Conservation (phyloP, 2,113 vertebrate genomes). For the Ophthalmolycus amberensis region DNA sequence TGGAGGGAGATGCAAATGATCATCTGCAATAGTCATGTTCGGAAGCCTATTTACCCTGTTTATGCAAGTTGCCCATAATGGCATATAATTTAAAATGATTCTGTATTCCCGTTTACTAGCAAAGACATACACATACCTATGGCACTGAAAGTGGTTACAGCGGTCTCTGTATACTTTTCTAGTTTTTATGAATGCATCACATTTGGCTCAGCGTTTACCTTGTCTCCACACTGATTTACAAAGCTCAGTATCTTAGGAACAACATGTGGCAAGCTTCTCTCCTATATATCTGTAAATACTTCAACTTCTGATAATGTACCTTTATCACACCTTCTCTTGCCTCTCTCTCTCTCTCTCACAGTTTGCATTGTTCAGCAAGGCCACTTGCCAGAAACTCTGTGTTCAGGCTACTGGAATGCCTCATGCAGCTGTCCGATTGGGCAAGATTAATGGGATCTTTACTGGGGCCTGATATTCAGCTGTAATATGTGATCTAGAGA, state of each 20-base stretch:
- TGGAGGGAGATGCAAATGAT: slow-evolving; percentile 9
- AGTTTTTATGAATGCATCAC: not conserved
- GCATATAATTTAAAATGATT: slow-evolving; percentile 1
- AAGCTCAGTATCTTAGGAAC: slow-evolving; percentile 18
- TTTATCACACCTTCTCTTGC: not conserved
- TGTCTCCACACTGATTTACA: not conserved
- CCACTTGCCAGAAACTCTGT: too few species aligned
- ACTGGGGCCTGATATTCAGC: too few species aligned
- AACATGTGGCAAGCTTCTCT: not conserved
- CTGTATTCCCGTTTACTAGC: not conserved
- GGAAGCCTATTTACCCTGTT: slow-evolving; percentile 10
- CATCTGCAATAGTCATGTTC: slow-evolving; percentile 6
- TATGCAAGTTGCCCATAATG: not conserved
- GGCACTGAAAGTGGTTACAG: slow-evolving; percentile 5
- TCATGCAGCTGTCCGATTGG: too few species aligned
- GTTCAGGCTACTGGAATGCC: too few species aligned
- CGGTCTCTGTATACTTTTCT: not conserved
- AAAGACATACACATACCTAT: slow-evolving; percentile 27
- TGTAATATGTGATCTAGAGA: too few species aligned
- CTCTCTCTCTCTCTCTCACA: not conserved
- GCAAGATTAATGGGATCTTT: too few species aligned
- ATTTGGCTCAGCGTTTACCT: slow-evolving; percentile 15
- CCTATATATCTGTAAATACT: not conserved
- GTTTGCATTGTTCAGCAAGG: too few species aligned
- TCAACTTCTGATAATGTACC: not conserved